Conservation (phyloP, 2,797 vertebrate species). For the Brachymystax lenok region DNA sequence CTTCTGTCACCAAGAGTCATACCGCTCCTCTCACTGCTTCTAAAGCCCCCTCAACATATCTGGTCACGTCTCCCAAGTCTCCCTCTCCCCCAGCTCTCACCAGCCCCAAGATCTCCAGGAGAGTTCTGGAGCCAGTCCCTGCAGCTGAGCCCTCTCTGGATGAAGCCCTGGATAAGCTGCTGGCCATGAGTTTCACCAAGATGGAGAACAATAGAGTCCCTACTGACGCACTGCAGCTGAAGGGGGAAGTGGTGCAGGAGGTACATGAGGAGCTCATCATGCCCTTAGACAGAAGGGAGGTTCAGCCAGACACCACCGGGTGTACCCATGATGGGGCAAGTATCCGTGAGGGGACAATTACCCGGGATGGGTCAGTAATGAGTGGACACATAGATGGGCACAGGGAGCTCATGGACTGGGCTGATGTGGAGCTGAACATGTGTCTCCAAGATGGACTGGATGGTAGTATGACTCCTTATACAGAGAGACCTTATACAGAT, state of each 20-base stretch:
- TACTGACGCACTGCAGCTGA: constrained; percentile 29
- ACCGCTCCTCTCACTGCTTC: constrained; percentile 21
- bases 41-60: constrained; percentile 50
- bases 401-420: constrained; percentile 75
- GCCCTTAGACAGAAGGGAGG: constrained; percentile 70
- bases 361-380: constrained; percentile 57
- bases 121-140: constrained; percentile 26
- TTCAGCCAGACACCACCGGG: constrained; percentile 76
- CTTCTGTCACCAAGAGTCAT: constrained; percentile 27
- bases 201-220: constrained; percentile 25
- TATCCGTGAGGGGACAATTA: constrained; percentile 55
- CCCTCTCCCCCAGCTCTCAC: constrained; percentile 32
- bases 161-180: constrained; percentile 73
- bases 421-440: constrained; percentile 76
- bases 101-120: constrained; percentile 32
- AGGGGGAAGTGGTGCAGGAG: constrained; percentile 50
- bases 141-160: constrained; percentile 61
- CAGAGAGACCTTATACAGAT: constrained; percentile 74
- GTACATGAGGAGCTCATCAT: constrained; percentile 72
- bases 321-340: constrained; percentile 58
- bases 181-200: constrained; percentile 69
- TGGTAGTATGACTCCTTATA: constrained; percentile 76
- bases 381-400: constrained; percentile 47
- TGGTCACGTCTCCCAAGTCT: constrained; percentile 18
- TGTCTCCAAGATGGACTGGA: constrained; percentile 71